Conservation (phyloP, 2,113 vertebrate species). For the Gnathonemus longibarbis region DNA sequence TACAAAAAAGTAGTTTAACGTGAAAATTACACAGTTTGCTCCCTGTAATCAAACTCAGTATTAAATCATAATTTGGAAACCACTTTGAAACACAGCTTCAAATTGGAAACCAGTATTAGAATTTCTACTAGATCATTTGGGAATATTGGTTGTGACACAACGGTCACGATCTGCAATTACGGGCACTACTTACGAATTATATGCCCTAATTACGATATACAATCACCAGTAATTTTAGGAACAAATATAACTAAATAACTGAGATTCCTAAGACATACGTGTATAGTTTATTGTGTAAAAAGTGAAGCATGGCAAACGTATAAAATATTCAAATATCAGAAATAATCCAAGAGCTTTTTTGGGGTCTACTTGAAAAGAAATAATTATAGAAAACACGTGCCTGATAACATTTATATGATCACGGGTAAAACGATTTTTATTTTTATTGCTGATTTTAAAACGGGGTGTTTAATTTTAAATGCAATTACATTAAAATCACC, state of each 20-base stretch:
- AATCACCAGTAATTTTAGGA: not conserved
- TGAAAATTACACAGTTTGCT: not conserved
- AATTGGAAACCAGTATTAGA: not conserved
- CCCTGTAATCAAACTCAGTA: not conserved
- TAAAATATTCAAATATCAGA: not conserved
- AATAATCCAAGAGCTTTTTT: not conserved
- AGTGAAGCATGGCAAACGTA: not conserved
- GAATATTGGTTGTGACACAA: not conserved
- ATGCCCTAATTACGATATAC: not conserved
- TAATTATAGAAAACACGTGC: not conserved
- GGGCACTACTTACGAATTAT: not conserved
- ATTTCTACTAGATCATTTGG: not conserved
- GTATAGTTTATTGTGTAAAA: not conserved
- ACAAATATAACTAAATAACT: not conserved
- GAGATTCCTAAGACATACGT: not conserved
- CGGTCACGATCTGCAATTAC: not conserved
- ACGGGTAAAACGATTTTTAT: not conserved
- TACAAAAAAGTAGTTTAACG: not conserved
- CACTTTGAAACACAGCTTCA: not conserved
- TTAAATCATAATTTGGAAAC: not conserved
- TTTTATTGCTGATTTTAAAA: not conserved
- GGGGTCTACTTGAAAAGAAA: not conserved
- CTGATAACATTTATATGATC: not conserved
- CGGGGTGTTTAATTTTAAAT: not conserved
- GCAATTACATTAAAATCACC: not conserved